Percentiles rank a stretch among this genome's conserved stretches.
These are phyloP conservation scores for Nasonia giraulti DNA, from an alignment of 1,140 invertebrate species.

Conservation along the genomic window DNA sequence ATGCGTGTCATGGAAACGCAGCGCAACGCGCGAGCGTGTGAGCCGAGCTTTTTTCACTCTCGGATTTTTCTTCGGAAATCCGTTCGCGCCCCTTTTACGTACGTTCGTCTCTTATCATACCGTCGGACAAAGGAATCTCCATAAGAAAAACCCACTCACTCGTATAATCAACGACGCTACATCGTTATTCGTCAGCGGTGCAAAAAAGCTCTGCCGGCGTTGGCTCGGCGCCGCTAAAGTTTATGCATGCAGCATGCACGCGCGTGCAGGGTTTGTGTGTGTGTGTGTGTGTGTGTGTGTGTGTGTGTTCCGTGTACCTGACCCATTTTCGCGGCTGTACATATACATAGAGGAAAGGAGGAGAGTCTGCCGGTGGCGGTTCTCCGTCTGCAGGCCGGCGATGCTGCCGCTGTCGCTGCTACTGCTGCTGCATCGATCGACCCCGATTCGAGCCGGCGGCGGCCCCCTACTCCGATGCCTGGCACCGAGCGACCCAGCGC, in stretches of 20 bases:
- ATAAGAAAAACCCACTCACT: too few species aligned
- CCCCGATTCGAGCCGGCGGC: conserved; percentile 65
- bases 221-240: too few species aligned
- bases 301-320: conserved; percentile 66
- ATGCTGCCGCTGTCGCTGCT: conserved; percentile 29
- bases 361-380: conserved; percentile 52
- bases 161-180: too few species aligned
- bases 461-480: conserved; percentile 57
- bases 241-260: background rate
- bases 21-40: background rate
- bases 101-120: too few species aligned
- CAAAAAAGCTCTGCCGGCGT: too few species aligned
- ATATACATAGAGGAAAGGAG: conserved; percentile 35
- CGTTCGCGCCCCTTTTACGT: too few species aligned
- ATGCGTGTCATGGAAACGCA: background rate
- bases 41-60: background rate
- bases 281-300: conserved; percentile 59
- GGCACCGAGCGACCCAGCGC: conserved; percentile 68
- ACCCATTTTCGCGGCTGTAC: conserved; percentile 63
- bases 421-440: conserved; percentile 72
- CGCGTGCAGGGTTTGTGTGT: conserved; percentile 52
- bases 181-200: too few species aligned
- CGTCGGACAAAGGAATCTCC: too few species aligned
- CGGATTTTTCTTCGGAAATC: background rate
- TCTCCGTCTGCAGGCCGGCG: background rate